These are phyloP conservation scores for Syngnathus scovelli DNA, from an alignment of 2,113 vertebrate genomes.

Conservation along the genomic window DNA sequence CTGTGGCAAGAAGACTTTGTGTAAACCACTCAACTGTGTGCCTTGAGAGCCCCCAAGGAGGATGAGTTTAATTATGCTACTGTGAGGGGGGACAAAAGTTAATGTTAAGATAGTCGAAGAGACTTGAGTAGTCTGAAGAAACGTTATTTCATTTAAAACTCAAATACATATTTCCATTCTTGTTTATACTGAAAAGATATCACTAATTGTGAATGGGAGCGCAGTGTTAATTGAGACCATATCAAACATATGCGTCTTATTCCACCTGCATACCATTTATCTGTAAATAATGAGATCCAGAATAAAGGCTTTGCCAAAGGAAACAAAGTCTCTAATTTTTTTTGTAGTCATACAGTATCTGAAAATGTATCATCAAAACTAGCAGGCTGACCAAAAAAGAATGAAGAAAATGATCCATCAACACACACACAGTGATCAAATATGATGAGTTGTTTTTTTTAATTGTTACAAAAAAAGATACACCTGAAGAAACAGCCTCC, in stretches of 20 bases:
- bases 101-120: background rate
- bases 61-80: background rate
- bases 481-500: constrained; percentile 49
- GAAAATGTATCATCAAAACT: background rate
- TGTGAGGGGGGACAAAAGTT: background rate
- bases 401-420: background rate
- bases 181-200: background rate
- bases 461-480: constrained; percentile 70
- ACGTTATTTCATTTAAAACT: background rate
- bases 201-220: constrained; percentile 3
- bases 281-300: constrained; percentile 58
- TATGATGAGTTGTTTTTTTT: constrained; percentile 57
- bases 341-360: background rate
- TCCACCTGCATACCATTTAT: constrained; percentile 44
- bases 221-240: constrained; percentile 2
- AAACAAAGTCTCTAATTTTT: constrained; percentile 1
- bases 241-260: constrained; percentile 27
- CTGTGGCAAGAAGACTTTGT: background rate
- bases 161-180: background rate
- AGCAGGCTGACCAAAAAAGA: background rate
- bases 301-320: constrained; percentile 59
- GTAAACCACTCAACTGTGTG: background rate
- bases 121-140: background rate
- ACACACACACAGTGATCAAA: background rate
- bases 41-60: background rate